A percentile compares a stretch with the other conserved stretches of the same genome.
phyloP scores from a whole-genome alignment of 2,888 invertebrate species.

The Dynastes tityus region DNA sequence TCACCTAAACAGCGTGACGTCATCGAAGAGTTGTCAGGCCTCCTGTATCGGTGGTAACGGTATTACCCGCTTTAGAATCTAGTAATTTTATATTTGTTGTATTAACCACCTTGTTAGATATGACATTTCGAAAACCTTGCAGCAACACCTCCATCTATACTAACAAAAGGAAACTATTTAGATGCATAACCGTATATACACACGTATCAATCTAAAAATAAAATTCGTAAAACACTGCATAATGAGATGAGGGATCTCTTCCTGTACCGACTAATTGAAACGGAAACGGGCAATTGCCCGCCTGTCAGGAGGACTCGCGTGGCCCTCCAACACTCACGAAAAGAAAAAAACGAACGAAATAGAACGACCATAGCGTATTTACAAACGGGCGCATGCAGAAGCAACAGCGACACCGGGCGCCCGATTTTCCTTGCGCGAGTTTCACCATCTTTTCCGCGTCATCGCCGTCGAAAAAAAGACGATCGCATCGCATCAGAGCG shows the following conservation, averaged over 20 bases:
- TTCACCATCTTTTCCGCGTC: neutral
- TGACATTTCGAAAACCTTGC: too few relatives aligned
- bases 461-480: neutral
- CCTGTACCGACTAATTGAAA: slow-evolving; percentile 70
- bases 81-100: too few relatives aligned
- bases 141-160: too few relatives aligned
- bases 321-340: slow-evolving; percentile 56
- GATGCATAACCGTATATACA: neutral
- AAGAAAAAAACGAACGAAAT: slow-evolving; percentile 18
- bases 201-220: slow-evolving; percentile 67
- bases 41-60: too few relatives aligned
- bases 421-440: neutral
- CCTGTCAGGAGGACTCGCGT: slow-evolving; percentile 68
- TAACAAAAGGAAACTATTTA: too few relatives aligned
- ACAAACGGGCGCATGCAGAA: slow-evolving; percentile 29
- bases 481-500: neutral
- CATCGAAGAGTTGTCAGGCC: too few relatives aligned
- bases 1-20: too few relatives aligned
- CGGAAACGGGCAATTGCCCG: slow-evolving; percentile 71
- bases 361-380: neutral
- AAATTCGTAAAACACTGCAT: slow-evolving; percentile 71
- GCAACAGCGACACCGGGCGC: neutral
- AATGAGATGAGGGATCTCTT: slow-evolving; percentile 72
- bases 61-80: too few relatives aligned
- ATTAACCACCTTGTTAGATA: too few relatives aligned